Percentiles rank a stretch among this genome's conserved stretches.
Conservation (phyloP, 2,113 vertebrate genomes). For the Galeopterus variegatus region DNA sequence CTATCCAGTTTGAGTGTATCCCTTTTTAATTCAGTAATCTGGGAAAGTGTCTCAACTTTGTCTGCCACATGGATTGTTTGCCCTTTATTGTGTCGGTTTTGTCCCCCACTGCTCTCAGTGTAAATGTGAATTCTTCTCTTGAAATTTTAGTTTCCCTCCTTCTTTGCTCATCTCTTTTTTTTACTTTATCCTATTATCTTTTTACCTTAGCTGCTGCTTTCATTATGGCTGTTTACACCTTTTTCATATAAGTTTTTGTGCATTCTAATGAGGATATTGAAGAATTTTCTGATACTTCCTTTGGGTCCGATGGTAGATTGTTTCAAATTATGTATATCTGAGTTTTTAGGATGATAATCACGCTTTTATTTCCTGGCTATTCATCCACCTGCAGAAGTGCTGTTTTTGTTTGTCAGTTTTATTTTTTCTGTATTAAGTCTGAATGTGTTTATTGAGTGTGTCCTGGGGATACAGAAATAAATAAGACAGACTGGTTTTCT, state of each 20-base stretch:
- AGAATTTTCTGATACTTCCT: background rate
- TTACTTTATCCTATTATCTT: background rate
- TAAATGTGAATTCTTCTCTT: background rate
- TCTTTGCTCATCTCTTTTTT: background rate
- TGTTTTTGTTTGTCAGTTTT: background rate
- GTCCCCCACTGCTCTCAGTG: background rate
- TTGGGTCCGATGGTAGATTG: background rate
- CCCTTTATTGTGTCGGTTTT: background rate
- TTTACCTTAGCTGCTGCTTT: background rate
- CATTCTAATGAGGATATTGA: background rate
- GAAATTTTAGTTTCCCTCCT: background rate
- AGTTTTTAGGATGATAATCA: background rate
- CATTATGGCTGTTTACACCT: background rate
- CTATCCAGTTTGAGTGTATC: background rate
- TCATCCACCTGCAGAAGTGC: background rate
- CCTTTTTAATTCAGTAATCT: background rate
- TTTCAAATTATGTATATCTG: background rate
- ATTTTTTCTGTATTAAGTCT: background rate
- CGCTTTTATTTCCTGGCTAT: background rate
- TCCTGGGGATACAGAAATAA: background rate
- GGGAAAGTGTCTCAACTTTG: background rate
- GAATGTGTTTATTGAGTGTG: background rate
- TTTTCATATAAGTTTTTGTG: background rate
- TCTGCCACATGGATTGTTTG: background rate
- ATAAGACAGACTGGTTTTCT: background rate